A percentile compares a stretch with the other conserved stretches of the same genome.
Conservation (phyloP, 1,140 invertebrate genomes). For the Drosophila ercepeae region DNA sequence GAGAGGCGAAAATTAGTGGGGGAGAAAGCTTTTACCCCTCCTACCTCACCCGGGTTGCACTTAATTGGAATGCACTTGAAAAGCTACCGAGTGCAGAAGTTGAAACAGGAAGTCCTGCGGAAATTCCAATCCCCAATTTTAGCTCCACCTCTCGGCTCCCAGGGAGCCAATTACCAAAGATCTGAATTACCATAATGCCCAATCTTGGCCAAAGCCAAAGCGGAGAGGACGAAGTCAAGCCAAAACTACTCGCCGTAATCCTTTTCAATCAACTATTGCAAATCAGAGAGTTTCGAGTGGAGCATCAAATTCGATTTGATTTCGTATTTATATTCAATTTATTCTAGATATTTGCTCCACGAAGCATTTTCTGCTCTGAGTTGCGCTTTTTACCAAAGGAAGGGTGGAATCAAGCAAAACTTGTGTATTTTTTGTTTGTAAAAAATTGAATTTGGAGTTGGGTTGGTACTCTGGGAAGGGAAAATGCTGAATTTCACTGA, state of each 20-base stretch:
- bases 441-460: slow-evolving; percentile 44
- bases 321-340: slow-evolving; percentile 80
- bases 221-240: not conserved
- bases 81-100: slow-evolving; percentile 18
- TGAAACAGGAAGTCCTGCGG: slow-evolving; percentile 50
- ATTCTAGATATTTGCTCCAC: slow-evolving; percentile 64
- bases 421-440: slow-evolving; percentile 45
- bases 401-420: slow-evolving; percentile 47
- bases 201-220: not conserved
- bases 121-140: slow-evolving; percentile 50
- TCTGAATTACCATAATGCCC: slow-evolving; percentile 11
- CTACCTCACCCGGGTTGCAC: slow-evolving; percentile 29
- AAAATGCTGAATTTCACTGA: slow-evolving; percentile 4
- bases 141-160: slow-evolving; percentile 24
- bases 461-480: slow-evolving; percentile 5
- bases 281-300: slow-evolving; percentile 19
- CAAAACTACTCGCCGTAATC: slow-evolving; percentile 44
- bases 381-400: slow-evolving; percentile 23
- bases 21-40: slow-evolving; percentile 23
- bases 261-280: slow-evolving; percentile 46
- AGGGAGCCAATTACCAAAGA: slow-evolving; percentile 32
- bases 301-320: slow-evolving; percentile 64
- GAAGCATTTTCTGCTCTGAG: slow-evolving; percentile 44
- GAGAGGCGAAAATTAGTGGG: slow-evolving; percentile 7
- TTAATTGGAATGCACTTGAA: slow-evolving; percentile 79